Evolutionary conservation across 2,797 vertebrate species (phyloP).

Genomic region (Coracias cyanogaster): DNA sequence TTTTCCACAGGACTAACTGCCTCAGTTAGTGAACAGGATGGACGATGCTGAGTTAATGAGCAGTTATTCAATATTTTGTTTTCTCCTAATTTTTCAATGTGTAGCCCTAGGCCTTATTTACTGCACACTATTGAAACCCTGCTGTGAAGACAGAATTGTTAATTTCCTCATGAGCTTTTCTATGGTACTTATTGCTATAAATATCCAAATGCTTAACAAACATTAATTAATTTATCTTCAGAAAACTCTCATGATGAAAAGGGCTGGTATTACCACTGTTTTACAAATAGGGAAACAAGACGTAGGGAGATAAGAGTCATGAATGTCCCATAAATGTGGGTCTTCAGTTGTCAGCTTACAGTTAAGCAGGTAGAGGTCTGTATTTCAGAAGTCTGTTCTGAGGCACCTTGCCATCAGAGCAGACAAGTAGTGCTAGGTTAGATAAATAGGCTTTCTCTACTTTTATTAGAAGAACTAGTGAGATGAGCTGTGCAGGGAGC

Average conservation of each 20-base stretch:
- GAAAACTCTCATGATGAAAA: not conserved
- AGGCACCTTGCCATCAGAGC: not conserved
- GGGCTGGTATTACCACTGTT: constrained; percentile 23
- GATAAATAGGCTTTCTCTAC: not conserved
- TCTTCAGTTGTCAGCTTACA: not conserved
- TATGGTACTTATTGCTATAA: constrained; percentile 71
- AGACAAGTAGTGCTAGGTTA: not conserved
- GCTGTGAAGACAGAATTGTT: constrained; percentile 75
- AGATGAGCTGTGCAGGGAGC: not conserved
- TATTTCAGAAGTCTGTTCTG: not conserved
- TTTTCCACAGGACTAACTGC: constrained; percentile 35
- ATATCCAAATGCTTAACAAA: constrained; percentile 71
- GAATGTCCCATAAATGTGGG: constrained; percentile 3
- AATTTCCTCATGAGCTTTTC: constrained; percentile 74
- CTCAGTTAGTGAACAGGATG: constrained; percentile 44
- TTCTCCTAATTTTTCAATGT: constrained; percentile 75
- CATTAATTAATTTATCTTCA: constrained; percentile 72
- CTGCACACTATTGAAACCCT: constrained; percentile 69
- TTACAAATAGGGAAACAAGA: not conserved
- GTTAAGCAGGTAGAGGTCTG: not conserved
- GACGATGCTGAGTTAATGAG: constrained; percentile 68
- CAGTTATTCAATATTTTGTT: constrained; percentile 76
- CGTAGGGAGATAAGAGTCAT: not conserved
- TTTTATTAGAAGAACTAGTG: not conserved
- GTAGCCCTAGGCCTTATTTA: constrained; percentile 74